phyloP scores from a whole-genome alignment of 2,797 vertebrate species.

The Gobio occitaniae region DNA sequence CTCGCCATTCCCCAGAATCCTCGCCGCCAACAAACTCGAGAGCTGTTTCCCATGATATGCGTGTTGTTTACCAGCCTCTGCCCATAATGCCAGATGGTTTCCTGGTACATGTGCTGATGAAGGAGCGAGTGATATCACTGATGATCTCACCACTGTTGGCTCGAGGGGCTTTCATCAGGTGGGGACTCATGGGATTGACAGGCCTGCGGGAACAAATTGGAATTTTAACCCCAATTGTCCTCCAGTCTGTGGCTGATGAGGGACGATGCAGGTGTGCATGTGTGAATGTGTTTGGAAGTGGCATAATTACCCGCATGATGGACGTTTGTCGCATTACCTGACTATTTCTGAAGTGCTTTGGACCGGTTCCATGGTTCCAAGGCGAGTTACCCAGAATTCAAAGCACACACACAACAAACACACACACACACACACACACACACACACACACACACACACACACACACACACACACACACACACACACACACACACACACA shows the following conservation, averaged over 20 bases:
- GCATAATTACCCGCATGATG: conserved; percentile 45
- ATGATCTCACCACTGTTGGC: conserved; percentile 34
- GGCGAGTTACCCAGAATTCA: conserved; percentile 16
- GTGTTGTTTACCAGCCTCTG: neutral
- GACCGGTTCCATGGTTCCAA: conserved; percentile 13
- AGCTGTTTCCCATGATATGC: neutral
- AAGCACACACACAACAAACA: too few species aligned
- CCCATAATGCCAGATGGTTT: conserved; percentile 35
- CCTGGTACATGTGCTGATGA: conserved; percentile 22
- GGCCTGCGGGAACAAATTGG: neutral
- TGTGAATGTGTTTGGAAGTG: conserved; percentile 17
- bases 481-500: too few species aligned
- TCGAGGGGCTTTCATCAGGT: neutral
- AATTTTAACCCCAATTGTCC: conserved; percentile 30
- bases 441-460: too few species aligned
- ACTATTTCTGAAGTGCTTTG: conserved; percentile 32
- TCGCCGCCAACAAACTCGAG: conserved; percentile 16
- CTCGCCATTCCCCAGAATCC: conserved; percentile 1
- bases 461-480: too few species aligned
- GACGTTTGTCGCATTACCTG: conserved; percentile 34
- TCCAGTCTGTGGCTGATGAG: conserved; percentile 6
- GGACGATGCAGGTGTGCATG: conserved; percentile 7
- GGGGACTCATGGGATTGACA: conserved; percentile 34
- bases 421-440: too few species aligned
- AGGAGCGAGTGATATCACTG: conserved; percentile 13